Base-by-base conservation (phyloP, 2,113 vertebrate genomes). In the Prionailurus viverrinus region DNA sequence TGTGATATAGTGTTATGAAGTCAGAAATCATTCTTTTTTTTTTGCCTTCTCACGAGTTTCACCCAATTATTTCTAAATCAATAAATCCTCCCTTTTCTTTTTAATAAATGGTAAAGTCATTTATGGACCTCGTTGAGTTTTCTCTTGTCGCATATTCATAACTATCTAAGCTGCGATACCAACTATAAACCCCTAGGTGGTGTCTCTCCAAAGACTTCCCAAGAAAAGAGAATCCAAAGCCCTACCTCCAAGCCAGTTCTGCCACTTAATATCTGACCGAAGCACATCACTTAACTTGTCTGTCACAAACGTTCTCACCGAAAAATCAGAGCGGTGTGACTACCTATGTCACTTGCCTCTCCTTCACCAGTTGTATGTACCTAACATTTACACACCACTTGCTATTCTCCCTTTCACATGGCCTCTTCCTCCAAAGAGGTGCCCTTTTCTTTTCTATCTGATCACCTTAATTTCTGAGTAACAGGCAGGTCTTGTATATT, bases 21-120 rank as follows among this genome's bases (percentile, higher is more conserved):
- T 66, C 39, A 81, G 45, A 69, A 81, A 63, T 65, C 87, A 92
- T 2, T 79, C 29, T 79, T 61, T 14, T 73, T 61, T 58, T 74
- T 82, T 80, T 19, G 23, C 61, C 61, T 87, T 27, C 39, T 15
- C 4, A 86, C 13, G 65, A 82, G 61, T 92, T 96, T 78, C 79
- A 80, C 53, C 19, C 31, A 92, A 53, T 73, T 76, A 55, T 92
- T 14, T 89, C 85, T 68, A 74, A 45, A 31, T 66, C 45, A 53
- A 78, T 53, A 73, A 95, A 68, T 55, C 66, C 53, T 84, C 33
- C 36, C 8, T 78, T 95, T 65, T 51, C 69, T 51, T 96, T 91
- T 65, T 79, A 84, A 91, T 83, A 84, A 91, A 63, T 14, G 13
- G 45, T 63, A 87, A 84, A 51, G 27, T 83, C 87, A 25, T 58